Percentiles rank a stretch among this genome's conserved stretches.
Evolutionary conservation across 2,113 vertebrate genomes (phyloP).

Genomic region (Columba livia): DNA sequence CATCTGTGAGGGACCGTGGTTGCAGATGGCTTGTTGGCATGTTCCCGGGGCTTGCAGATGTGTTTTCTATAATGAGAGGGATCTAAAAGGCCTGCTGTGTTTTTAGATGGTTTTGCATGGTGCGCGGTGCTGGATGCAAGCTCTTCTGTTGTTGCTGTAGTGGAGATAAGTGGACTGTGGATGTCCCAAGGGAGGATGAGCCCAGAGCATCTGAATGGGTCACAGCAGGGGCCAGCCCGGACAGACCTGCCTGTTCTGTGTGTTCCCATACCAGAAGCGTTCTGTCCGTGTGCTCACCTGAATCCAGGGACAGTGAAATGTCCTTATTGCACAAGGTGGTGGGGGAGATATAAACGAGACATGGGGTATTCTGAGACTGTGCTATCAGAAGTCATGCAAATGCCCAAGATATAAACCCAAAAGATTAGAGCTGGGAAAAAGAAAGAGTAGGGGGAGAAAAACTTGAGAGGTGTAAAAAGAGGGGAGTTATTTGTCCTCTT

Average conservation of each 20-base stretch:
- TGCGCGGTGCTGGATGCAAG: neutral
- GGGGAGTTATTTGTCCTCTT: neutral
- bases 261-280: fast-evolving
- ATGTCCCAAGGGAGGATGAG: neutral
- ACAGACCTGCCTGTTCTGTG: neutral
- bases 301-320: neutral
- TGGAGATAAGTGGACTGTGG: neutral
- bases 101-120: neutral
- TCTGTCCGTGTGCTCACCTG: neutral
- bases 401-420: neutral
- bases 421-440: neutral
- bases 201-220: neutral
- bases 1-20: fast-evolving
- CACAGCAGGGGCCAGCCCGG: fast-evolving
- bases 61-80: neutral
- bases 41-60: neutral
- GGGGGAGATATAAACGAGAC: neutral
- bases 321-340: neutral
- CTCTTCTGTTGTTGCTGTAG: neutral
- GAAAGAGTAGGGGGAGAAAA: neutral
- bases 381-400: neutral
- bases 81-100: neutral
- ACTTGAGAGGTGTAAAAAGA: neutral
- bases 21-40: fast-evolving
- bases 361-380: neutral